phyloP scores from a whole-genome alignment of 2,113 vertebrate genomes.

The Tympanuchus pallidicinctus region DNA sequence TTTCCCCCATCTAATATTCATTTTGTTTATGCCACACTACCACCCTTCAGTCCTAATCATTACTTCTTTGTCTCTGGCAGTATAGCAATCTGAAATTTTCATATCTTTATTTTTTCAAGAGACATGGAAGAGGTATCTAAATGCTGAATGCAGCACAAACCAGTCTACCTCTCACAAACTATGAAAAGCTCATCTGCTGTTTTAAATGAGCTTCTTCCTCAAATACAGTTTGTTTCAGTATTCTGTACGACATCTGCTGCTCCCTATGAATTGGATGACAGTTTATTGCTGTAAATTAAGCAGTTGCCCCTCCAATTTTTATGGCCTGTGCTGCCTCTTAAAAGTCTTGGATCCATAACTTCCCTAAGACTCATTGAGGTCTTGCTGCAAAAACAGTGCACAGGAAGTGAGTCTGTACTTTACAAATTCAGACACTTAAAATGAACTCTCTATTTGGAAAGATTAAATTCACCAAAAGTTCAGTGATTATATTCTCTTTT shows the following conservation, averaged over 20 bases:
- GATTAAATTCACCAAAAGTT: not conserved
- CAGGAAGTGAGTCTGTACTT: not conserved
- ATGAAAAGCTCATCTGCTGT: not conserved
- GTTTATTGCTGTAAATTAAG: not conserved
- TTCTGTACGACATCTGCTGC: not conserved
- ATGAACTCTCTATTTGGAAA: accelerated
- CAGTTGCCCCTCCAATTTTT: not conserved
- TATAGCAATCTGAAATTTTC: not conserved
- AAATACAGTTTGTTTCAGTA: not conserved
- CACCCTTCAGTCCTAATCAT: not conserved
- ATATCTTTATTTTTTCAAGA: not conserved
- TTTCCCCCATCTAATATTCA: not conserved
- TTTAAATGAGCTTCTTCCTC: not conserved
- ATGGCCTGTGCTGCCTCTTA: not conserved
- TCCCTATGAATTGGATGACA: not conserved
- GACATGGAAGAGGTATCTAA: not conserved
- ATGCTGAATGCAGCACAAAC: not conserved
- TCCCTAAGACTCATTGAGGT: not conserved
- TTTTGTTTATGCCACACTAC: not conserved
- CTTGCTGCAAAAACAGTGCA: not conserved
- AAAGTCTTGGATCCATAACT: not conserved
- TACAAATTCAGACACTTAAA: not conserved
- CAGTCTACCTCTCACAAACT: not conserved
- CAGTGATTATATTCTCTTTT: not conserved
- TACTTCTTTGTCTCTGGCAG: not conserved